Percentiles rank a stretch among this genome's conserved stretches.
These are phyloP conservation scores for Scaptomyza tumidula DNA, from an alignment of 2,888 invertebrate species.

Conservation along the genomic window DNA sequence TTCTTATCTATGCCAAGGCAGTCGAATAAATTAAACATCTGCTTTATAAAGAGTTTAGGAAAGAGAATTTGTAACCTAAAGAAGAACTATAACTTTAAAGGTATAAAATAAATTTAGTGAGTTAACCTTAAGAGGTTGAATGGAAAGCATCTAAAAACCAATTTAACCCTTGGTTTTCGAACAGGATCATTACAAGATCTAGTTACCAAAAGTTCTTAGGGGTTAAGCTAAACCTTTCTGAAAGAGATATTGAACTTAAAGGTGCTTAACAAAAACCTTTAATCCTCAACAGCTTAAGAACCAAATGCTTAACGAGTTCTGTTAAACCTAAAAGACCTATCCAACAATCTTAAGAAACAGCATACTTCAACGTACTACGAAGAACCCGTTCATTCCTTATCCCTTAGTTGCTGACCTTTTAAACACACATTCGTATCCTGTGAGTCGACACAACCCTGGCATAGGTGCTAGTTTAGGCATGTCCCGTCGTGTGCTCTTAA, in stretches of 20 bases:
- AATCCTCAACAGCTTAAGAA: not conserved
- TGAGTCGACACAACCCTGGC: slow-evolving; percentile 2
- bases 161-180: not conserved
- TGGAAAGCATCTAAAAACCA: too few species aligned
- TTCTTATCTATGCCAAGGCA: slow-evolving; percentile 34
- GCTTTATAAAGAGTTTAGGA: slow-evolving; percentile 29
- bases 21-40: slow-evolving; percentile 56
- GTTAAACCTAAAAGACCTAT: not conserved
- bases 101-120: not conserved
- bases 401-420: slow-evolving; percentile 32
- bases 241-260: too few species aligned
- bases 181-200: not conserved
- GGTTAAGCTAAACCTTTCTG: too few species aligned
- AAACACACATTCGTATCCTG: slow-evolving; percentile 25
- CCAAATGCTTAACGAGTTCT: not conserved
- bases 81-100: not conserved
- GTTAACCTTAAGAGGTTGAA: not conserved
- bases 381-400: slow-evolving; percentile 6
- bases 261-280: too few species aligned
- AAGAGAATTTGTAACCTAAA: not conserved
- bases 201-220: too few species aligned
- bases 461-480: slow-evolving; percentile 6
- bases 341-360: not conserved
- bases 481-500: slow-evolving; percentile 64
- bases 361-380: not conserved